Conservation (phyloP, 2,888 invertebrate species). For the Drosophila subquinaria region DNA sequence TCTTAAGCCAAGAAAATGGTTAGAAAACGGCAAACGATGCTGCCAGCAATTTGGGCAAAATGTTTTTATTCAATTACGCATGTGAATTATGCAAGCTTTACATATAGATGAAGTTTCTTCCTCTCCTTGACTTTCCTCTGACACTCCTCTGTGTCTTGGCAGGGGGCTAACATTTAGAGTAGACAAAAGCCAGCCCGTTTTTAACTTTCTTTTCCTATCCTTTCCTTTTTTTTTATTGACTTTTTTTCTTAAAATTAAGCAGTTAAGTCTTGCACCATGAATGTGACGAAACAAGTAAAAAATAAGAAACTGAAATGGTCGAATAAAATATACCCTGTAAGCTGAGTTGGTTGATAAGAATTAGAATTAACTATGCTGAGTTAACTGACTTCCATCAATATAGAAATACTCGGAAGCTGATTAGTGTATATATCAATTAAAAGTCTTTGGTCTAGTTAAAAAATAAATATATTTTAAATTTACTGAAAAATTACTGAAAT, state of each 20-base stretch:
- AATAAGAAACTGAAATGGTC: not conserved
- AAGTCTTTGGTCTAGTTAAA: too few relatives aligned
- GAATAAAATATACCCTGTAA: slow-evolving; percentile 16
- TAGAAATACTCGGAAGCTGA: too few relatives aligned
- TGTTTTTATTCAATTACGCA: slow-evolving; percentile 78
- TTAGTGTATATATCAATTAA: too few relatives aligned
- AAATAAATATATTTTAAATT: too few relatives aligned
- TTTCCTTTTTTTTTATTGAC: slow-evolving; percentile 29
- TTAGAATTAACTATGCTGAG: too few relatives aligned
- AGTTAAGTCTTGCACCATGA: slow-evolving; percentile 60
- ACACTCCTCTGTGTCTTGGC: slow-evolving; percentile 21
- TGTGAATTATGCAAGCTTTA: slow-evolving; percentile 68
- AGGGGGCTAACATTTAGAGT: slow-evolving; percentile 36
- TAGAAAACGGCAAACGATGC: slow-evolving; percentile 53
- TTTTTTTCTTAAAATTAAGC: slow-evolving; percentile 68
- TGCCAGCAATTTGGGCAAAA: slow-evolving; percentile 62
- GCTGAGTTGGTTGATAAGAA: not conserved
- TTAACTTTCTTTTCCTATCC: slow-evolving; percentile 23
- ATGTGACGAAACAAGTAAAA: slow-evolving; percentile 26
- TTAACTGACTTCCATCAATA: too few relatives aligned
- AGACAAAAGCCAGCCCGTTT: slow-evolving; percentile 47
- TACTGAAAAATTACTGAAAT: too few relatives aligned
- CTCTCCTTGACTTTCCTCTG: not conserved
- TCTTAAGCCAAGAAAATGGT: slow-evolving; percentile 66
- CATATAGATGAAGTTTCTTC: slow-evolving; percentile 34